phyloP scores from a whole-genome alignment of 2,888 invertebrate species.

The Gastracanthus pulcherrimus region DNA sequence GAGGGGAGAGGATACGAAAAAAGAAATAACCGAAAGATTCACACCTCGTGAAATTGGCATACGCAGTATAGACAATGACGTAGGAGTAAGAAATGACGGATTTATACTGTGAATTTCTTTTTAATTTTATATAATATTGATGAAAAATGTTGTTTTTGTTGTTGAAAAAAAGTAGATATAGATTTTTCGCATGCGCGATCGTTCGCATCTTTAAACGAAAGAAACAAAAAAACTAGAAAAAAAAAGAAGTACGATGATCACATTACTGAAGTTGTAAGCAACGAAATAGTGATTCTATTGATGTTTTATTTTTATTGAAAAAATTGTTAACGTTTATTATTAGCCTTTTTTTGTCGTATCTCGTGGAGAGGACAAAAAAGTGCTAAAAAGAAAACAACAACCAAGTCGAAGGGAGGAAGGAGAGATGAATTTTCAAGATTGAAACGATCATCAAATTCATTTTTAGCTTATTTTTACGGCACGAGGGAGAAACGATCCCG shows the following conservation, averaged over 20 bases:
- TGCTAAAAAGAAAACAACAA: neutral
- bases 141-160: slow-evolving; percentile 32
- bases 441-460: slow-evolving; percentile 19
- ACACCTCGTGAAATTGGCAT: slow-evolving; percentile 31
- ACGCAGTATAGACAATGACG: slow-evolving; percentile 18
- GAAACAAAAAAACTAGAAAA: neutral
- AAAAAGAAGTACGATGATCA: slow-evolving; percentile 3
- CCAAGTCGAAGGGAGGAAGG: neutral
- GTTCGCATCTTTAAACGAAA: neutral
- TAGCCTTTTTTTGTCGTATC: slow-evolving; percentile 14
- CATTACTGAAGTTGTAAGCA: slow-evolving; percentile 16
- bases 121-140: slow-evolving; percentile 1
- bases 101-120: slow-evolving; percentile 26
- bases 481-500: slow-evolving; percentile 1
- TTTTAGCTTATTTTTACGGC: slow-evolving; percentile 40
- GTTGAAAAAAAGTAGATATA: slow-evolving; percentile 11
- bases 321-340: slow-evolving; percentile 12
- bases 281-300: slow-evolving; percentile 49
- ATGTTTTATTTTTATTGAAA: slow-evolving; percentile 23
- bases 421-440: slow-evolving; percentile 49
- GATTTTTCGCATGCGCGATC: neutral
- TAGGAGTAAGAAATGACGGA: slow-evolving; percentile 14
- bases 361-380: neutral
- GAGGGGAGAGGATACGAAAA: neutral
- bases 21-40: slow-evolving; percentile 6